A percentile compares a stretch with the other conserved stretches of the same genome.
Evolutionary conservation across 1,140 invertebrate genomes (phyloP).

Genomic region (Stegodyphus dumicola): DNA sequence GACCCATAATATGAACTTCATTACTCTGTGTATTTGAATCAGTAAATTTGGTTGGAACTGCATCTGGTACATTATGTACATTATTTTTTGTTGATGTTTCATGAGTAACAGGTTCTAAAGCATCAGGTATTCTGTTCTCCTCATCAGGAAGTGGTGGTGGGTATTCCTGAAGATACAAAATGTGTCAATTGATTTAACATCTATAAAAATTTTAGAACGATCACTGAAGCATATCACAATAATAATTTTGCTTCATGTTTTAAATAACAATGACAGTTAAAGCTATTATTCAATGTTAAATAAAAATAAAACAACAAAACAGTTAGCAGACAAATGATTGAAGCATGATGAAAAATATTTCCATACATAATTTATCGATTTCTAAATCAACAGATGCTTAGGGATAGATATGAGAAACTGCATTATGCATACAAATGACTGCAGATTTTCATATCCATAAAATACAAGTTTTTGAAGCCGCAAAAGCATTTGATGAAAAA

Average conservation of each 20-base stretch:
- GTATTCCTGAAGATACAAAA: not conserved
- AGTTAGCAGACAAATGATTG: no score
- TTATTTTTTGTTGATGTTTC: constrained; percentile 46
- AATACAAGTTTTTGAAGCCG: no score
- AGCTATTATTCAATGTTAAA: no score
- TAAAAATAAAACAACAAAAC: no score
- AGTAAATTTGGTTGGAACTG: constrained; percentile 48
- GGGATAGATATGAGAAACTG: no score
- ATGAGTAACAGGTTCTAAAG: constrained; percentile 45
- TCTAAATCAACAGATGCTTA: no score
- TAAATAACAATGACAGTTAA: not conserved
- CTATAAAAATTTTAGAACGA: not conserved
- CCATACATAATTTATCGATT: no score
- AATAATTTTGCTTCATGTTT: not conserved
- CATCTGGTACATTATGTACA: constrained; percentile 19
- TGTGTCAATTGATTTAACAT: not conserved
- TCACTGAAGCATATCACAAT: not conserved
- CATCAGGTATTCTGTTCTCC: constrained; percentile 57
- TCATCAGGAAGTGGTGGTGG: constrained; percentile 21
- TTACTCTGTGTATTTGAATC: constrained; percentile 50
- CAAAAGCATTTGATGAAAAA: no score
- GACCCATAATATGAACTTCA: constrained; percentile 53
- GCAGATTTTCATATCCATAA: no score
- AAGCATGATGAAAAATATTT: no score
- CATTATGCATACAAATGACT: no score